Evolutionary conservation across 2,797 vertebrate genomes (phyloP), one percentile per base, ranked within the genome.

Genomic region (Pangasius mekongensis): DNA sequence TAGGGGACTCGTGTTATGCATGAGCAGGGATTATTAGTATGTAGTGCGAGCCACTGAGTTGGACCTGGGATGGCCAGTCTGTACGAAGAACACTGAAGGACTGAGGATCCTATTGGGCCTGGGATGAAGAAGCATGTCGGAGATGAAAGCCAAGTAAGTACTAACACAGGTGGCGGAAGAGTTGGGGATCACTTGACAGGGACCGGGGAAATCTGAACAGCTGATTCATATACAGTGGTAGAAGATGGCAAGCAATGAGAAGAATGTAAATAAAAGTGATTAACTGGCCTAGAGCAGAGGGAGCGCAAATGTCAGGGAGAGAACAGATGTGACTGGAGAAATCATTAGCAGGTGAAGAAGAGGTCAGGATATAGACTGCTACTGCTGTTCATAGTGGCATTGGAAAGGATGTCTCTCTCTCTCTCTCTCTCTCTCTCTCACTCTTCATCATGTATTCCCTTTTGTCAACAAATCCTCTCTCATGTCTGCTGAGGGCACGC

Each of bases 271-370:
- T 90, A 91, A 91, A 88, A 90, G 84, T 87, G 90, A 91, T 71
- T 84, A 80, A 87, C 78, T 58, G 43, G 66, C 81, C 22, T 43
- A 66, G 86, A 66, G 84, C 89, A 62, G 76, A 81, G 89, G 71
- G 73, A 85, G 88, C 82, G 89, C 71, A 22, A 33, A 47, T 74
- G 87, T 71, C 77, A 60, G 49, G 54, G 89, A 83, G 73, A 74
- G 89, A 88, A 91, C 86, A 91, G 87, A 84, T 49, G 3, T 86
- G 90, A 89, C 94, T 95, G 95, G 91, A 93, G 90, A 94, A 95
- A 89, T 90, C 93, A 95, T 95, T 95, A 94, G 64, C 87, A 84
- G 93, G 94, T 96, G 92, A 95, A 88, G 52, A 89, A 92, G 87
- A 93, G 94, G 94, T 94, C 94, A 94, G 76, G 22, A 36, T 86